Evolutionary conservation across 2,888 invertebrate species (phyloP).

Genomic region (Polyommatus icarus): DNA sequence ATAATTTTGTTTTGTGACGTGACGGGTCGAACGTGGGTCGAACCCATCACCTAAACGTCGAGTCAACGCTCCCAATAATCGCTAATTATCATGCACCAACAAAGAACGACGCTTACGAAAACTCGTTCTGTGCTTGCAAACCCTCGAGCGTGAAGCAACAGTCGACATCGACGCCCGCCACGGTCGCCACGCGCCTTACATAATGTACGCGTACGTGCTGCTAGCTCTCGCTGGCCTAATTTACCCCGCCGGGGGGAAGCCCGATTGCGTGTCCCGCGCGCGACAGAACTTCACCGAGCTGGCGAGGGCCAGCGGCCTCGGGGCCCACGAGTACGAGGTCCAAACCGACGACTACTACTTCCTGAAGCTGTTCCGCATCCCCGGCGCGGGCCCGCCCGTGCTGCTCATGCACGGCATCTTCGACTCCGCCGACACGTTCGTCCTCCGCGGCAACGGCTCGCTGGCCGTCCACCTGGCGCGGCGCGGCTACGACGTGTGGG

Average conservation of each 20-base stretch:
- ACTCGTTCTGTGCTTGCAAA: background rate
- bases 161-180: background rate
- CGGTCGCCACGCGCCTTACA: slow-evolving; percentile 3
- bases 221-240: background rate
- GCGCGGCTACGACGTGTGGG: slow-evolving; percentile 71
- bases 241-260: background rate
- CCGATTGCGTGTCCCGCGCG: background rate
- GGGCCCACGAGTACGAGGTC: slow-evolving; percentile 43
- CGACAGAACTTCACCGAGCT: slow-evolving; percentile 42
- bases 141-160: background rate
- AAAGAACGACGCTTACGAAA: background rate
- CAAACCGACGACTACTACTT: slow-evolving; percentile 51
- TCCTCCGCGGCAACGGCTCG: slow-evolving; percentile 49
- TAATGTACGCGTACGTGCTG: slow-evolving; percentile 2
- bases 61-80: background rate
- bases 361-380: slow-evolving; percentile 47
- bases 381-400: slow-evolving; percentile 44
- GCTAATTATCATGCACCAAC: background rate
- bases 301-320: slow-evolving; percentile 42
- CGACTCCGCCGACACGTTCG: slow-evolving; percentile 50
- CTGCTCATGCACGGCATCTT: slow-evolving; percentile 51
- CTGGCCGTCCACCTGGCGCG: slow-evolving; percentile 58
- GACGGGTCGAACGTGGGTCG: background rate
- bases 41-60: background rate
- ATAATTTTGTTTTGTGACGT: background rate